Evolutionary conservation across 2,888 invertebrate genomes (phyloP).

Genomic region (Volucella inflata): DNA sequence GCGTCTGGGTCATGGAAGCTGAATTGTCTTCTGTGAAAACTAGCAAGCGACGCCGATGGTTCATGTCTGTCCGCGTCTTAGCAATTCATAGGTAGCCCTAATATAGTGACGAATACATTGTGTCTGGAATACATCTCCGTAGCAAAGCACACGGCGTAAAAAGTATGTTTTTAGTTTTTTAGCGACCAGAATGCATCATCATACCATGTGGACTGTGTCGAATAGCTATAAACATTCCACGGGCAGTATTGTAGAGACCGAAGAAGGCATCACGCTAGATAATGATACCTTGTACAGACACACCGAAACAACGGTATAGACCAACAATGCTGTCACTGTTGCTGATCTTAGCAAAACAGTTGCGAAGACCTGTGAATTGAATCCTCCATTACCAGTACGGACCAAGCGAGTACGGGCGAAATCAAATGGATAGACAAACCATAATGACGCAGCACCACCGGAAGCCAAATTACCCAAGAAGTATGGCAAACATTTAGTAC

Average conservation of each 20-base stretch:
- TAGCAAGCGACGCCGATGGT: no score
- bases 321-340: constrained; percentile 93
- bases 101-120: no score
- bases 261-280: constrained; percentile 98
- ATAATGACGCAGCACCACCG: constrained; percentile 96
- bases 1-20: no score
- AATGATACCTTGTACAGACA: constrained; percentile 97
- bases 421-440: constrained; percentile 97
- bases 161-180: no score
- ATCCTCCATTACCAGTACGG: constrained; percentile 93
- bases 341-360: constrained; percentile 94
- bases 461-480: constrained; percentile 95
- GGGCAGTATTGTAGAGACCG: constrained; percentile 97
- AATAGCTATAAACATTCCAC: constrained; percentile 98
- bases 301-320: constrained; percentile 96
- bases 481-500: constrained; percentile 94
- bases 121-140: no score
- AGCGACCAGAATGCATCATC: constrained; percentile 99
- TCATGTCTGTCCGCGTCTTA: no score
- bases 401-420: constrained; percentile 96
- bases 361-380: constrained; percentile 95
- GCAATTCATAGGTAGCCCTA: no score
- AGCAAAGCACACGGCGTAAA: no score
- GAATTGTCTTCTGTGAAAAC: no score
- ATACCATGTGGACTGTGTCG: constrained; percentile 98